Evolutionary conservation across 2,888 invertebrate species (phyloP), one percentile per base, ranked within the genome.

Genomic region (Caprella mutica): DNA sequence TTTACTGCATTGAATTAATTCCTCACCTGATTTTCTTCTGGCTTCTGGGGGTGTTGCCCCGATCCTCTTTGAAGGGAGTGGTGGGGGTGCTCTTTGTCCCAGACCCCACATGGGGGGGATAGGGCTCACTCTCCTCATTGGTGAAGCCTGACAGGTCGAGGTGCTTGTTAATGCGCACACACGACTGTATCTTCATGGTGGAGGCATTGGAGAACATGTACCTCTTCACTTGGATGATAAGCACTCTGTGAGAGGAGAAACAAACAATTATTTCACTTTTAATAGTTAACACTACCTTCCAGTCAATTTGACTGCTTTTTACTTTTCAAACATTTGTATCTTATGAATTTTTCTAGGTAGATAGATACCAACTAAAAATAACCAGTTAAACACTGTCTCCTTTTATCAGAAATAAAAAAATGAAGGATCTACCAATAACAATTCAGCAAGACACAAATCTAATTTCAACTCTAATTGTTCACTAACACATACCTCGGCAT

Each of bases 161-260:
- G 54, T 53, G 58, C 14, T 51, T 33, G 39, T 55, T 63, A 6
- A 65, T 43, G 8, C 48, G 50, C 4, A 65, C 63, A 23, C 51
- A 52, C 9, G 63, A 60, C 6, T 58, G 55, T 40, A 63, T 56
- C 50, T 65, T 65, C 38, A 64, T 46, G 42, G 57, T 60, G 21
- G 60, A 58, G 9, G 59, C 57, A 33, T 58, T 39, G 19, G 56
- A 48, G 46, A 55, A 65, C 24, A 59, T 54, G 21, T 65, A 65
- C 14, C 65, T 38, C 21, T 65, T 65, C 38, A 65, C 46, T 48
- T 65, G 65, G 12, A 65, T 39, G n/a, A 65, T 65, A 12, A 65
- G 50, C 9, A 64, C 53, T 30, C 65, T 65, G 53, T 9, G n/a
- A 39, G 35, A 50, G 24, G 38, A 43, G 17, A 35, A 30, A 17